Evolutionary conservation across 2,888 invertebrate genomes (phyloP), one percentile per base, ranked within the genome.

Genomic region (Camponotus fellah): DNA sequence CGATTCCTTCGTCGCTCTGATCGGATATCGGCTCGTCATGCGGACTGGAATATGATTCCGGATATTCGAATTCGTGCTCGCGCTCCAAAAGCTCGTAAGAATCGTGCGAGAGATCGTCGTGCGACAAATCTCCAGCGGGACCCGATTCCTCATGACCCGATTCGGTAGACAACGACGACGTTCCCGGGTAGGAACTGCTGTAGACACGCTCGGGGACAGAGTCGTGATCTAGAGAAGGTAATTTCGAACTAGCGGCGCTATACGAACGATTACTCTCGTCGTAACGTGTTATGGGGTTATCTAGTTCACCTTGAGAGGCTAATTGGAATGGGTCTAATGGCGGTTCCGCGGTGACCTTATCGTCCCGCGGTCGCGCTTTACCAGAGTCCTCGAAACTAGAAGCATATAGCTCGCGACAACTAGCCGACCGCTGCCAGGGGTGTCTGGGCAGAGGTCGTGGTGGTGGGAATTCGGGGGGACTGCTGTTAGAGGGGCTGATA

Each of bases 81-180:
- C 97, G 97, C 94, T 98, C 98, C 85, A 98, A 95, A 37, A 98
- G 95, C 94, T 98, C 98, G 94, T 98, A 98, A 92, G 98, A 98
- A 94, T 98, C 98, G 94, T 98, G 98, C 49, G 98, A 98, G 46
- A 98, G 95, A 95, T 98, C 98, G 93, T 98, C 98, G 94, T 98
- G 98, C 12, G 98, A 98, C 85, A 97, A 95, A 90, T 96, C 96
- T 88, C 96, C 96, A 83, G 96, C 95, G 21, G 96, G 96, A n/a
- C 96, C 96, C 91, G 96, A 95, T 91, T 97, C 97, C 91, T 96
- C 96, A 91, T 94, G 95, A 72, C 95, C 94, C 46, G 97, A 96
- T 92, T 96, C 96, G 93, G 96, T 97, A 49, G 96, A 96, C 85
- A 96, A 94, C 82, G 97, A 96, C 5, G 97, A 96, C 75, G 97